These are phyloP conservation scores for Bujurquina vittata DNA, from an alignment of 2,113 vertebrate genomes.

Conservation along the genomic window DNA sequence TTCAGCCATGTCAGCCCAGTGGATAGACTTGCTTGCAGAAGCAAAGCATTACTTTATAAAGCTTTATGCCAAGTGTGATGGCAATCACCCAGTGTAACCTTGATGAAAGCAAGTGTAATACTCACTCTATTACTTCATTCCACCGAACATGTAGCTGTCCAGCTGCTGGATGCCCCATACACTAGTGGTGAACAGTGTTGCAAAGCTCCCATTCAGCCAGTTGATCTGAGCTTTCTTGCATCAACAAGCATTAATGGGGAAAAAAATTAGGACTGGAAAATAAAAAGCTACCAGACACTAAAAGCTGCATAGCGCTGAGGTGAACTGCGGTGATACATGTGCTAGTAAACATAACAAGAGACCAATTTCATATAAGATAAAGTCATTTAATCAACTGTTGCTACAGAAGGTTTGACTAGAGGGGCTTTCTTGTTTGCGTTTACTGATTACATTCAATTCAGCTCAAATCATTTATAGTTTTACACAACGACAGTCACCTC, in stretches of 20 bases:
- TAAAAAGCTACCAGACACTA: neutral
- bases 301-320: neutral
- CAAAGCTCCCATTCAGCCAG: neutral
- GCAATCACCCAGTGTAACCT: neutral
- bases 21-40: neutral
- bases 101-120: neutral
- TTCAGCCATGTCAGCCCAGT: neutral
- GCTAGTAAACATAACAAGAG: neutral
- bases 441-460: neutral
- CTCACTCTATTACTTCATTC: neutral
- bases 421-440: neutral
- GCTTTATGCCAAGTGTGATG: neutral
- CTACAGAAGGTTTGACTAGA: neutral
- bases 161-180: neutral
- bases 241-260: neutral
- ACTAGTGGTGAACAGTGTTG: neutral
- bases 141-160: neutral
- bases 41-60: conserved; percentile 7
- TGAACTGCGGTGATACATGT: neutral
- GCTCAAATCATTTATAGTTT: too few relatives aligned
- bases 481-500: too few relatives aligned
- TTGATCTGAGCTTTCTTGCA: neutral
- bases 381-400: neutral
- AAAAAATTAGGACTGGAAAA: neutral
- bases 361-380: neutral